Conservation (phyloP, 2,888 invertebrate genomes). For the Cerceris rybyensis region DNA sequence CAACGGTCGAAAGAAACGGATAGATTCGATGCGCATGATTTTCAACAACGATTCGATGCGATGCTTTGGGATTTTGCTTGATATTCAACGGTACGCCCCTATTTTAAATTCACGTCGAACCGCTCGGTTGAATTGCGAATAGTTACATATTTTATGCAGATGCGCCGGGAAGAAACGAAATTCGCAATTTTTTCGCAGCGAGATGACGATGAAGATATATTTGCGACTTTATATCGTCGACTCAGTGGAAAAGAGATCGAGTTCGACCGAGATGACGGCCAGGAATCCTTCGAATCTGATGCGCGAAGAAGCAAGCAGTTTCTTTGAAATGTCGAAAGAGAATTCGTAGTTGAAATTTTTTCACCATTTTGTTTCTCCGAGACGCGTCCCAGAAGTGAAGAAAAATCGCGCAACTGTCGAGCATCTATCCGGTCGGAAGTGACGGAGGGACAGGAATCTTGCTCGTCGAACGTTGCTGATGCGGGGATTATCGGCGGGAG, state of each 20-base stretch:
- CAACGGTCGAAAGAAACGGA: constrained; percentile 33
- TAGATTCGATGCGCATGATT: constrained; percentile 40
- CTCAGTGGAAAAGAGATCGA: constrained; percentile 6
- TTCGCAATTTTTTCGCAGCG: constrained; percentile 27
- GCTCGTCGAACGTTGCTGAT: constrained; percentile 30
- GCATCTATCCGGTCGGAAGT: constrained; percentile 46
- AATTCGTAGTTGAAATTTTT: constrained; percentile 4
- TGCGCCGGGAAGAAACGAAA: constrained; percentile 19
- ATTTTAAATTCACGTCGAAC: constrained; percentile 44
- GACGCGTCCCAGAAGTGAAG: constrained; percentile 54
- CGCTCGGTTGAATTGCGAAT: constrained; percentile 40
- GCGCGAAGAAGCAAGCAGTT: neutral
- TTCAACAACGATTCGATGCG: constrained; percentile 7
- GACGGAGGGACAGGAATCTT: constrained; percentile 6
- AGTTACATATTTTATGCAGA: constrained; percentile 54
- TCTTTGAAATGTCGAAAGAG: constrained; percentile 27
- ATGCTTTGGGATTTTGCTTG: constrained; percentile 29
- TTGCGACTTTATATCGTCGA: constrained; percentile 7
- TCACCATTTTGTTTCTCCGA: constrained; percentile 9
- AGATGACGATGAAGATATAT: neutral
- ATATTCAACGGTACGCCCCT: constrained; percentile 40
- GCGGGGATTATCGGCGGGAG: constrained; percentile 1
- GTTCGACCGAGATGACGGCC: neutral
- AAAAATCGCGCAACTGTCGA: constrained; percentile 58
- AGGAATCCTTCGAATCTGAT: too few relatives aligned